These are phyloP conservation scores for Hippocampus kuda DNA, from an alignment of 2,797 vertebrate genomes.

Conservation along the genomic window DNA sequence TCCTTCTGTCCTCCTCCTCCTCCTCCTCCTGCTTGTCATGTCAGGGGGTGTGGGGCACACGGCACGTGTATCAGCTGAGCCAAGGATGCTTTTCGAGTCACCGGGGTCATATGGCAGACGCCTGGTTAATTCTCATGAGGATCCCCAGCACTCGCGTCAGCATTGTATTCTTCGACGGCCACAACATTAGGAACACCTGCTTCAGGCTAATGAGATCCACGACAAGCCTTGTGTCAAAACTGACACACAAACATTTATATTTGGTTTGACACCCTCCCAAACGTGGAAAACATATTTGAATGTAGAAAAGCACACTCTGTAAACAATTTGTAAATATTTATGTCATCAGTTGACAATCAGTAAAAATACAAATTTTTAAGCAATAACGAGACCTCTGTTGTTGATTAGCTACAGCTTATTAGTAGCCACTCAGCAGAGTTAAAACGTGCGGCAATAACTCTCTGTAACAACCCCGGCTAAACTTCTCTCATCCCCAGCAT, in stretches of 20 bases:
- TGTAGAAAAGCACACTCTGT: too few relatives aligned
- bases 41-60: slow-evolving; percentile 50
- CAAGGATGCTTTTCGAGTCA: slow-evolving; percentile 56
- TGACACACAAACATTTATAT: not conserved
- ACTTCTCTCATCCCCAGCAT: too few relatives aligned
- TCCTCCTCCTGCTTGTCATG: slow-evolving; percentile 37
- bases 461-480: too few relatives aligned
- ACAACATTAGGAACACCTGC: slow-evolving; percentile 4
- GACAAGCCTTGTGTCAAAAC: not conserved
- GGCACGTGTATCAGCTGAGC: slow-evolving; percentile 65
- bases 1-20: slow-evolving; percentile 63
- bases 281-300: too few relatives aligned
- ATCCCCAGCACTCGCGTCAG: slow-evolving; percentile 34
- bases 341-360: not conserved
- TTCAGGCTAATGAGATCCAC: not conserved
- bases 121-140: slow-evolving; percentile 69
- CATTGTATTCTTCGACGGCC: not conserved
- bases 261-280: not conserved
- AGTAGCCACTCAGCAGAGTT: too few relatives aligned
- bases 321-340: too few relatives aligned
- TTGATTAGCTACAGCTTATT: too few relatives aligned
- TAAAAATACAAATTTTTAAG: not conserved
- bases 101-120: slow-evolving; percentile 68
- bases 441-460: too few relatives aligned
- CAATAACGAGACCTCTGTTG: too few relatives aligned